Base-by-base conservation (phyloP, 2,113 vertebrate species). In the Hippocampus guttulatus region DNA sequence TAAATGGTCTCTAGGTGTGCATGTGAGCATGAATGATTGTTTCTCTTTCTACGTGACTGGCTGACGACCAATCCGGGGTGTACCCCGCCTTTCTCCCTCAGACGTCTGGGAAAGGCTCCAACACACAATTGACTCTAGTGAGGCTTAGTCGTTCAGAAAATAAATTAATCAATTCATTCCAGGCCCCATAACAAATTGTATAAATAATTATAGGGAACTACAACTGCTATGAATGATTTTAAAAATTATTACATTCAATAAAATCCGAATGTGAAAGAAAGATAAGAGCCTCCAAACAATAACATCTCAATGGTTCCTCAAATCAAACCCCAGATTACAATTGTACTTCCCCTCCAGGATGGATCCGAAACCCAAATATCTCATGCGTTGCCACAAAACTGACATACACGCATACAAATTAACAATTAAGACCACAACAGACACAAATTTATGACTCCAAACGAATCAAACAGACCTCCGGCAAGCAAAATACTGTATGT, bases 211-310 rank as follows among this genome's bases (percentile, higher is more conserved):
- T 54, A n/a, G n/a, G 16, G 12, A 60, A 18, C 23, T 5, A 27
- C 55, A 61, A 58, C 5, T 33, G 30, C 58, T n/a, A n/a, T n/a
- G n/a, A n/a, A n/a, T n/a, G n/a, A n/a, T n/a, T n/a, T n/a, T n/a
- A n/a, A 14, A 25, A 14, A 27, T 30, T 58, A 58, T 58, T 58
- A 15, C 25, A 58, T 5, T 10, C 38, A n/a, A 64, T 64, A n/a
- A 64, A 64, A 64, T 62, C 16, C 8, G n/a, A 40, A 63, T 63
- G 61, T 40, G 61, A 10, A 63, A 63, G 38, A 21, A 63, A 21
- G 33, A 20, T 63, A 40, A 40, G 3, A 9, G 20, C 18, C 18
- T 30, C 8, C 60, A 62, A 62, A 38, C 60, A 38, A 62, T 2
- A 60, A 30, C 57, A 15, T 60, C 60, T 33, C 2, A 23, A 9